phyloP scores from a whole-genome alignment of 1,140 invertebrate species.

The Calosoma granatense region DNA sequence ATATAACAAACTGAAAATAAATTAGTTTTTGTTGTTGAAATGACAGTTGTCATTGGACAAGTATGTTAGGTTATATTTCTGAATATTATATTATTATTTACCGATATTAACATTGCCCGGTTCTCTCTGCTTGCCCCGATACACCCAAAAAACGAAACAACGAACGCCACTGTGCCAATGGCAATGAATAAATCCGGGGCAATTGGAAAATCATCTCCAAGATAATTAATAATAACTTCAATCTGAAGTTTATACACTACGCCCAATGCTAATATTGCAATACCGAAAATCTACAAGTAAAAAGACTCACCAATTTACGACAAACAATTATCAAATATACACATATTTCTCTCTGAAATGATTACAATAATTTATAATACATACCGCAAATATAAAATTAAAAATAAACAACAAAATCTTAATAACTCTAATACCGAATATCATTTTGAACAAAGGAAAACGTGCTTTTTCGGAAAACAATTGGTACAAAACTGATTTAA shows the following conservation, averaged over 20 bases:
- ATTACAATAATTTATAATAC: no score
- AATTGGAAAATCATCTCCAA: neutral
- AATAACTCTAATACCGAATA: neutral
- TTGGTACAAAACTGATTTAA: no score
- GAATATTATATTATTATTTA: no score
- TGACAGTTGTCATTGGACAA: no score
- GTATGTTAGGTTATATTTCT: no score
- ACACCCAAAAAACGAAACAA: neutral
- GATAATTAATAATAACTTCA: neutral
- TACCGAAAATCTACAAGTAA: neutral
- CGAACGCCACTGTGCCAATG: neutral
- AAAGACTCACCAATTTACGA: no score
- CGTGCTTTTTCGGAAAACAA: no score
- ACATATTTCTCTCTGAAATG: no score
- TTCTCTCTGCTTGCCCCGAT: slow-evolving; percentile 2
- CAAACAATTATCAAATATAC: slow-evolving; percentile 1
- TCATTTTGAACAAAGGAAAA: neutral
- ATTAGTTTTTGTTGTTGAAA: no score
- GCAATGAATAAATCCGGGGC: slow-evolving; percentile 2
- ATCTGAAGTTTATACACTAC: neutral
- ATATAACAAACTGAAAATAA: neutral
- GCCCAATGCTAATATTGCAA: neutral
- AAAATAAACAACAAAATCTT: neutral
- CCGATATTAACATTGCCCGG: neutral
- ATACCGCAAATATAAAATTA: slow-evolving; percentile 1